Evolutionary conservation across 2,113 vertebrate species (phyloP), one percentile per base, ranked within the genome.

Genomic region (Lathamus discolor): DNA sequence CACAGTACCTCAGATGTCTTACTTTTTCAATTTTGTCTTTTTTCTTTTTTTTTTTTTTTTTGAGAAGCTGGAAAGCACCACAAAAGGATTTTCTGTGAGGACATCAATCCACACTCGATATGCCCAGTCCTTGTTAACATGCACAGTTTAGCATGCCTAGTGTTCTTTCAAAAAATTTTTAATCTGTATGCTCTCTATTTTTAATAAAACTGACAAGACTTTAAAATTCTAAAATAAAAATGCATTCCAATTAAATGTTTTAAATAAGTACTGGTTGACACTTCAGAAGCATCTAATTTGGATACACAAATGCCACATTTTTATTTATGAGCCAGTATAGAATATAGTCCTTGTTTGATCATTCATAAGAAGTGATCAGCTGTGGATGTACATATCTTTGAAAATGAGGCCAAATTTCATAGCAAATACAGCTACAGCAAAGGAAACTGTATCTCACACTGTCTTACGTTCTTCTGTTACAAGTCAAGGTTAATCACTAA

Each of bases 401-500:
- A 88, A 94, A 95, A 86, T 14, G 15, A 88, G 33, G n/a, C 6
- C 33, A 1, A 90, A 64, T 66, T 81, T 92, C 62, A 63, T 4
- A 11, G 73, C 35, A 88, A 92, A 92, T 0, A 2, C 48, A 86
- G 23, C 17, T 55, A 48, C 18, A 62, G 55, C 52, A 88, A 90
- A 67, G 31, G 24, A 86, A 92, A 61, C 9, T 5, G 16, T 51
- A 48, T 90, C 61, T 69, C 35, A 43, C 37, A 69, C 27, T 46
- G 17, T 89, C 31, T 64, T 72, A 39, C 27, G 24, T 63, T 88
- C 20, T 68, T 44, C 83, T 91, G 62, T 84, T 96, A 88, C 39
- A 83, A 88, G 76, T 96, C 44, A 95, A 88, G 90, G 69, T 86
- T 73, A 96, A 92, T 75, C 86, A 87, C 70, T 94, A 88, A 85